These are phyloP conservation scores for Molorchus minor DNA, from an alignment of 2,888 invertebrate genomes.

Conservation along the genomic window DNA sequence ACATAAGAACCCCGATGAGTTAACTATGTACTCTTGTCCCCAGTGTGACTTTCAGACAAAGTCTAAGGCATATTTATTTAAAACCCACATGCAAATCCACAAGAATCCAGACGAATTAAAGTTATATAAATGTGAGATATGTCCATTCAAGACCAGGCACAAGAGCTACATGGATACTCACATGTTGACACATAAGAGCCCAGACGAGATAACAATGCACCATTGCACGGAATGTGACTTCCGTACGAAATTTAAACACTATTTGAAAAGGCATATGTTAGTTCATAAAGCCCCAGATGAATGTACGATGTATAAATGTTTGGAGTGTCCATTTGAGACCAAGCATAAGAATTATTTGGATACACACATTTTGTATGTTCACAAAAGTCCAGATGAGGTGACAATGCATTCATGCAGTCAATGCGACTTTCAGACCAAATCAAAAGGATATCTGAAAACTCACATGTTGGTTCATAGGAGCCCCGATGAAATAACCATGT, in stretches of 20 bases:
- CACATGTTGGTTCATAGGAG: constrained; percentile 43
- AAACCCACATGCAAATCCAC: constrained; percentile 41
- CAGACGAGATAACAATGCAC: constrained; percentile 41
- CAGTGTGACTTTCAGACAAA: constrained; percentile 44
- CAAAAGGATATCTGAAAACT: constrained; percentile 44
- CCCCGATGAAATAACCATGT: constrained; percentile 41
- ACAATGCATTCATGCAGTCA: constrained; percentile 40
- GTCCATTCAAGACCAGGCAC: constrained; percentile 42
- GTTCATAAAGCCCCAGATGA: constrained; percentile 38
- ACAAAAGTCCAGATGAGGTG: constrained; percentile 38
- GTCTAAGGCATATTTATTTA: constrained; percentile 43
- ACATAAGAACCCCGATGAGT: constrained; percentile 42
- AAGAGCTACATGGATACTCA: constrained; percentile 45
- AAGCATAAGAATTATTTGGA: constrained; percentile 44
- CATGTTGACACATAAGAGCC: constrained; percentile 43
- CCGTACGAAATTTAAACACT: constrained; percentile 42
- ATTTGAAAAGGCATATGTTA: constrained; percentile 42
- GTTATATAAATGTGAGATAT: constrained; percentile 35
- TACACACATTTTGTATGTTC: constrained; percentile 38
- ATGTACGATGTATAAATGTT: constrained; percentile 42
- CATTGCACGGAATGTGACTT: constrained; percentile 40
- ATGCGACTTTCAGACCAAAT: constrained; percentile 43
- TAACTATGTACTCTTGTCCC: constrained; percentile 45
- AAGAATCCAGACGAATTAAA: constrained; percentile 37
- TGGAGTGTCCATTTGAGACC: constrained; percentile 41